phyloP scores from a whole-genome alignment of 2,797 vertebrate species.

The Dicrostonyx torquatus region DNA sequence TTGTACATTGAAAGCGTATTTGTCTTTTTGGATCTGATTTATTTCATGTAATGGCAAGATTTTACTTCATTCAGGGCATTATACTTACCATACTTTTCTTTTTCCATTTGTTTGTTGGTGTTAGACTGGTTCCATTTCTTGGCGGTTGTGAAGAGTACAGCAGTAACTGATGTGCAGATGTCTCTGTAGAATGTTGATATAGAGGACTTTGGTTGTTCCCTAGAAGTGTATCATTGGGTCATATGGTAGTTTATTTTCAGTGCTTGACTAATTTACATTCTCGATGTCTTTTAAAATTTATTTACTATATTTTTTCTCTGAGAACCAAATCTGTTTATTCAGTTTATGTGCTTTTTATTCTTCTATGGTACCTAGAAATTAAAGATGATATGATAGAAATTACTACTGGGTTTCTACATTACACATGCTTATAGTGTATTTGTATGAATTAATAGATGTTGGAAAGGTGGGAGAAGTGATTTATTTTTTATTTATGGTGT shows the following conservation, averaged over 20 bases:
- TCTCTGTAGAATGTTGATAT: not conserved
- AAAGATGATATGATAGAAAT: not conserved
- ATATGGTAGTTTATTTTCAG: not conserved
- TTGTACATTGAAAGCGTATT: not conserved
- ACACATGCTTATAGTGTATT: conserved; percentile 10
- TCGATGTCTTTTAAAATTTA: not conserved
- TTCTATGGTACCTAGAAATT: conserved; percentile 19
- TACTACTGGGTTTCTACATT: not conserved
- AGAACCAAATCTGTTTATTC: not conserved
- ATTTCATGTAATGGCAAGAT: not conserved
- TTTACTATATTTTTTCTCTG: not conserved
- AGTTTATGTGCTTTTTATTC: not conserved
- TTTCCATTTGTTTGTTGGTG: not conserved
- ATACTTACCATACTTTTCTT: not conserved
- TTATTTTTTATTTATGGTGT: conserved; percentile 48
- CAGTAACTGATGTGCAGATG: not conserved
- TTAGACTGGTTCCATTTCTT: not conserved
- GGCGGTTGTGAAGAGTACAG: not conserved
- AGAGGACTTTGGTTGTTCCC: not conserved
- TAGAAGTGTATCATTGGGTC: not conserved
- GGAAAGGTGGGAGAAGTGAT: conserved; percentile 2
- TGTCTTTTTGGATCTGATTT: not conserved
- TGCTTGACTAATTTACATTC: not conserved
- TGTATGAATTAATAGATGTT: conserved; percentile 46
- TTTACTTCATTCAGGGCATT: not conserved